Evolutionary conservation across 2,113 vertebrate genomes (phyloP), one percentile per base, ranked within the genome.

Genomic region (Ia io): DNA sequence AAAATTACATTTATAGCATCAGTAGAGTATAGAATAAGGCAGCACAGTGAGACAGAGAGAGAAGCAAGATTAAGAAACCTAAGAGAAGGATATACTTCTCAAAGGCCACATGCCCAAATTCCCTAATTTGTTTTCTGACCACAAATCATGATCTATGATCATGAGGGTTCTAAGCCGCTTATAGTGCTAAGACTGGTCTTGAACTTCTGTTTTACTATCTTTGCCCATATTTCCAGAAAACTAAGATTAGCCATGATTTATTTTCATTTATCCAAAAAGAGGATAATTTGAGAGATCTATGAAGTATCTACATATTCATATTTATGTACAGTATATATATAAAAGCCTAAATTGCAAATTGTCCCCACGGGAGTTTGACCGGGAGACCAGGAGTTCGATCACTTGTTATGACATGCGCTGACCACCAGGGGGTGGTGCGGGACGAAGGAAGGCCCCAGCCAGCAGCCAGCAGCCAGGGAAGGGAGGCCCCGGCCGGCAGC

Each of bases 211-310:
- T 91, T 74, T 71, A 47, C 18, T 59, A n/a, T 35, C 37, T 95
- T 87, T 70, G 67, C 35, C 18, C 93, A 10, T 67, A 71, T 77
- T 93, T 61, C 23, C 47, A 90, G 32, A 90, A 93, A 91, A 84
- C 7, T 44, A 73, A 53, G 18, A 90, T 63, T 9, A 71, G 25
- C 9, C 70, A 93, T 10, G 13, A 51, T 63, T 90, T 82, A 91
- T 74, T 89, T 93, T 95, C 44, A 84, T 47, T 42, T 65, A 71
- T 35, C 23, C 25, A 79, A 85, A 44, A 67, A 93, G 84, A 61
- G 28, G 40, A 14, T 90, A 88, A 47, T 78, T 23, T 95, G 25
- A 85, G 35, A 79, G 47, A 67, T 53, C 16, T 30, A 82, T 65
- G 2, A 71, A 93, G 13, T 59, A 35, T 44, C 70, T 84, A 67